These are phyloP conservation scores for Burhinus oedicnemus DNA, from an alignment of 2,113 vertebrate species.

Conservation along the genomic window DNA sequence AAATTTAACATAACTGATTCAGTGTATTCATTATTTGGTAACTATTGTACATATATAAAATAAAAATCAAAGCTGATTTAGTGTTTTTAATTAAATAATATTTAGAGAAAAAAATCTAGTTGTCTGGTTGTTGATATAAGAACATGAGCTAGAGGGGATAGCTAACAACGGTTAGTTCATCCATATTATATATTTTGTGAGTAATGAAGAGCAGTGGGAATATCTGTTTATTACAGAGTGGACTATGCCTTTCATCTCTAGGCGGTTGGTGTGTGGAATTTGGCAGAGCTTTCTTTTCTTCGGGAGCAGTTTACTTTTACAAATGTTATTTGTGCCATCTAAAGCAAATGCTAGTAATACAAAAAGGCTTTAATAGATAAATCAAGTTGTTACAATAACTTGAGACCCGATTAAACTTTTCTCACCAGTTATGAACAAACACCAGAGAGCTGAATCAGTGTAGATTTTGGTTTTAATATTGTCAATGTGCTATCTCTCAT, in stretches of 20 bases:
- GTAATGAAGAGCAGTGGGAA: not conserved
- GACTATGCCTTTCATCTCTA: not conserved
- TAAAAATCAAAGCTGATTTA: constrained; percentile 77
- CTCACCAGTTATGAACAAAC: constrained; percentile 29
- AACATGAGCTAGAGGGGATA: not conserved
- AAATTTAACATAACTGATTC: constrained; percentile 71
- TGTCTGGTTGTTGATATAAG: constrained; percentile 44
- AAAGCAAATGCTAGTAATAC: constrained; percentile 2
- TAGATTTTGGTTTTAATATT: constrained; percentile 72
- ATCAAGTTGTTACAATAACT: constrained; percentile 21
- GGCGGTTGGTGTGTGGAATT: not conserved
- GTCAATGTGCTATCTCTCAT: constrained; percentile 74
- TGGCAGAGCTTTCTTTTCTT: not conserved
- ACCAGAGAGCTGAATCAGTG: constrained; percentile 38
- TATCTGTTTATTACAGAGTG: not conserved
- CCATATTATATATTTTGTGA: not conserved
- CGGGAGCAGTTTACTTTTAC: not conserved
- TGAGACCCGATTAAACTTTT: constrained; percentile 25
- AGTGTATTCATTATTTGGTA: constrained; percentile 76
- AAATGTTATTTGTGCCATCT: not conserved
- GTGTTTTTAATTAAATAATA: constrained; percentile 77
- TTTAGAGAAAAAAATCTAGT: constrained; percentile 53
- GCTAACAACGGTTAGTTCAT: not conserved
- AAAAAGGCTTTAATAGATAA: not conserved
- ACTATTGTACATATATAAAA: constrained; percentile 81